A percentile compares a stretch with the other conserved stretches of the same genome.
These are phyloP conservation scores for Phortica magna DNA, from an alignment of 2,888 invertebrate species.

Conservation along the genomic window DNA sequence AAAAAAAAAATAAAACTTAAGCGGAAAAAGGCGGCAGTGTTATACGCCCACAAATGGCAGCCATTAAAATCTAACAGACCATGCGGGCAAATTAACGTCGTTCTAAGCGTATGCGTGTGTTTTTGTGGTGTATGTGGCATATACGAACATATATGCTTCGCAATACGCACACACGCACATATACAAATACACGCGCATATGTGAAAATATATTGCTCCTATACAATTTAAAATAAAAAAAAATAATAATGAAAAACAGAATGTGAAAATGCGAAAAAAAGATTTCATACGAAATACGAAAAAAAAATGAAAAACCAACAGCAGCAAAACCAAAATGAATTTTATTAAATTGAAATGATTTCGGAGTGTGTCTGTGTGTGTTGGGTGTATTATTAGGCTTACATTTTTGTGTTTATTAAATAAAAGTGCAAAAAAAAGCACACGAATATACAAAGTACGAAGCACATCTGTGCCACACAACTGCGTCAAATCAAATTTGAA, in stretches of 20 bases:
- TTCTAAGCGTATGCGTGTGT: neutral
- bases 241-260: neutral
- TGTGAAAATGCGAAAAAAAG: conserved; percentile 35
- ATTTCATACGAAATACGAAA: conserved; percentile 6
- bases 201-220: neutral
- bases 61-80: conserved; percentile 3
- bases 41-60: neutral
- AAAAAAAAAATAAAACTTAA: neutral
- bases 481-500: conserved; percentile 54
- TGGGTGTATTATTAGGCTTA: conserved; percentile 6
- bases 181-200: neutral
- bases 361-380: neutral
- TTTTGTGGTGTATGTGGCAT: no score
- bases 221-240: neutral
- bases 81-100: conserved; percentile 12
- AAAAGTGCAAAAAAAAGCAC: conserved; percentile 15
- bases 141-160: no score
- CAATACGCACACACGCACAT: neutral
- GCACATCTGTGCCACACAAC: conserved; percentile 4
- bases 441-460: neutral
- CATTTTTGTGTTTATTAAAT: conserved; percentile 47
- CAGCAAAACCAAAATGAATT: conserved; percentile 48
- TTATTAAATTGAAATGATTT: conserved; percentile 50
- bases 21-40: neutral
- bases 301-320: conserved; percentile 38